These are phyloP conservation scores for Coenonympha glycerion DNA, from an alignment of 2,888 invertebrate genomes.

Conservation along the genomic window DNA sequence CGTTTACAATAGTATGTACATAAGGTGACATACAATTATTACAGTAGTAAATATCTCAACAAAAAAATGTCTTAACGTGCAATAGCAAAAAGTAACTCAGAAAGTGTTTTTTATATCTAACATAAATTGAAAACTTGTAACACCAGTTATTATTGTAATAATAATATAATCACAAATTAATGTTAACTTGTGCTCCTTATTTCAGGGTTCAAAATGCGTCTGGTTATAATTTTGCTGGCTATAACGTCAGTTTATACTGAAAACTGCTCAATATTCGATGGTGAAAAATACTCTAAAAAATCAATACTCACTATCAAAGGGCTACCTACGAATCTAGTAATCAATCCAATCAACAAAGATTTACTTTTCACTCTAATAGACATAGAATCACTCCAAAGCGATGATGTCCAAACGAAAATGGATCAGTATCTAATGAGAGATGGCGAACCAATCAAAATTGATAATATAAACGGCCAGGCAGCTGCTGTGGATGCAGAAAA, in stretches of 20 bases:
- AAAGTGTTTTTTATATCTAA: too few species aligned
- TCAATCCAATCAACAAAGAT: constrained; percentile 49
- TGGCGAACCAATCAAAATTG: constrained; percentile 51
- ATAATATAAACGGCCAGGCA: constrained; percentile 58
- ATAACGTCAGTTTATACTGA: constrained; percentile 43
- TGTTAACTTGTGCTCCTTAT: constrained; percentile 9
- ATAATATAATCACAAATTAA: too few species aligned
- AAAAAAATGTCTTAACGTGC: too few species aligned
- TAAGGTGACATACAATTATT: too few species aligned
- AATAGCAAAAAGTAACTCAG: too few species aligned
- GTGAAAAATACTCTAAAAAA: constrained; percentile 42
- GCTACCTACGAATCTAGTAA: constrained; percentile 59
- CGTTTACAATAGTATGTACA: too few species aligned
- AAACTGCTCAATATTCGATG: constrained; percentile 50
- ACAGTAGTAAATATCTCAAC: too few species aligned
- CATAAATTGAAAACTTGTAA: too few species aligned
- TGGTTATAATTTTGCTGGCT: constrained; percentile 42
- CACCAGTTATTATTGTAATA: too few species aligned
- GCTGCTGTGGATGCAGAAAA: constrained; percentile 53
- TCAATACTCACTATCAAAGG: constrained; percentile 59
- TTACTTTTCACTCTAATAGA: constrained; percentile 63
- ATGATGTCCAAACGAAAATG: constrained; percentile 64
- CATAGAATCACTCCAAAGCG: constrained; percentile 56
- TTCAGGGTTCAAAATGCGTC: constrained; percentile 40
- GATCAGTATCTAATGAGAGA: constrained; percentile 59